Conservation (phyloP, 2,888 invertebrate genomes). For the Sinodicranocentrus sp. region DNA sequence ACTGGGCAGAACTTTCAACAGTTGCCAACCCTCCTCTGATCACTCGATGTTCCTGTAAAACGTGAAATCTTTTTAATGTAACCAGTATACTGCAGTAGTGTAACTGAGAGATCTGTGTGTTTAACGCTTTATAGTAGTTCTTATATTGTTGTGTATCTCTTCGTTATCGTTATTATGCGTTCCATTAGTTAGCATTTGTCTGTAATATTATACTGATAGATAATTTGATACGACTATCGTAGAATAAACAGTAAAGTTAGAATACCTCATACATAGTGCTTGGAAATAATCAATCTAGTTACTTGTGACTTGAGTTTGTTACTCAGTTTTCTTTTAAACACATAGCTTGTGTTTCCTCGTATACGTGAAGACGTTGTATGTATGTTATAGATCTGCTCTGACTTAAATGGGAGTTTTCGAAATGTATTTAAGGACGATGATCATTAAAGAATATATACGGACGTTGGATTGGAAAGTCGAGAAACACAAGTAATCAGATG, state of each 20-base stretch:
- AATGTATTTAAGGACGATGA: too few relatives aligned
- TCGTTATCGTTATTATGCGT: constrained; percentile 23
- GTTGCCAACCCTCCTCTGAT: background rate
- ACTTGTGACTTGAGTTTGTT: constrained; percentile 30
- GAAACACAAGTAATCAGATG: constrained; percentile 52
- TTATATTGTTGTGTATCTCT: constrained; percentile 9
- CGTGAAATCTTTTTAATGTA: constrained; percentile 29
- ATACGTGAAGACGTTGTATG: constrained; percentile 31
- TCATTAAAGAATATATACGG: too few relatives aligned
- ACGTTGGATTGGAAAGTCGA: background rate
- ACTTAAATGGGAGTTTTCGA: too few relatives aligned
- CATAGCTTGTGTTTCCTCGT: constrained; percentile 33
- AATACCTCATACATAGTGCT: constrained; percentile 36
- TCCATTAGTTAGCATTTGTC: constrained; percentile 47
- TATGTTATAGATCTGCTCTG: too few relatives aligned
- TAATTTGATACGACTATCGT: constrained; percentile 19
- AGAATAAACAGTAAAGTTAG: constrained; percentile 37
- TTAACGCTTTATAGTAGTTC: constrained; percentile 55
- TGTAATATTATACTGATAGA: background rate
- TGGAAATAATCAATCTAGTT: constrained; percentile 57
- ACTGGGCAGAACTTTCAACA: too few relatives aligned
- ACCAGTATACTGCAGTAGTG: constrained; percentile 35
- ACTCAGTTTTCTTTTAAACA: background rate
- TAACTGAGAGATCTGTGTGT: constrained; percentile 66
- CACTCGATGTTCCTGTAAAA: constrained; percentile 52